These are phyloP conservation scores for Ormyrus thymus DNA, from an alignment of 2,888 invertebrate species.

Conservation along the genomic window DNA sequence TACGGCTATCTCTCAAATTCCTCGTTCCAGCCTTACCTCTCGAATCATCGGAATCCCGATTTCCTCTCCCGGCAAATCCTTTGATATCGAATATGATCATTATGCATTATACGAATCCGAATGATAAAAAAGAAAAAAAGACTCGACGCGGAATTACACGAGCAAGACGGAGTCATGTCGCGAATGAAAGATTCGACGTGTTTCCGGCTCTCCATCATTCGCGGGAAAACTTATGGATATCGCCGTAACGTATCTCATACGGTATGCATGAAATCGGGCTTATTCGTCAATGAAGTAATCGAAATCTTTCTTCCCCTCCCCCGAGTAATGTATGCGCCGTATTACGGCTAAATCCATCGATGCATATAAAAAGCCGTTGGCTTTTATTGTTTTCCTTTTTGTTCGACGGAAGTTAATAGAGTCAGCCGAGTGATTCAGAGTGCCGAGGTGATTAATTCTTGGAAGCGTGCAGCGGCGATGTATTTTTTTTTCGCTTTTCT, in stretches of 20 bases:
- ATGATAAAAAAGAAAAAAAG: conserved; percentile 5
- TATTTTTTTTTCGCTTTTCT: too few species aligned
- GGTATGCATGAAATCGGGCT: conserved; percentile 65
- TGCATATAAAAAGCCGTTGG: too few species aligned
- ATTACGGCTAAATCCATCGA: too few species aligned
- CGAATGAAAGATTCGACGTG: conserved; percentile 42
- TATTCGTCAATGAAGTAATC: conserved; percentile 63
- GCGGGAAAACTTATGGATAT: conserved; percentile 13
- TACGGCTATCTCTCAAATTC: conserved; percentile 10
- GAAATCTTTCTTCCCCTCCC: conserved; percentile 16
- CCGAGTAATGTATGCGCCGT: conserved; percentile 7
- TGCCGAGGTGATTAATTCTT: neutral
- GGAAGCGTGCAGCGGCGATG: neutral
- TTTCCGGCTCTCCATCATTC: neutral
- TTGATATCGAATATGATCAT: conserved; percentile 51
- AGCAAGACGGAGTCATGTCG: conserved; percentile 23
- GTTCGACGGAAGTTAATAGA: too few species aligned
- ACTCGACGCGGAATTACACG: conserved; percentile 30
- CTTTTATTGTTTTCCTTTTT: too few species aligned
- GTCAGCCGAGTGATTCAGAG: too few species aligned
- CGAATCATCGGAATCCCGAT: neutral
- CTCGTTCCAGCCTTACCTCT: neutral
- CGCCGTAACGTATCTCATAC: conserved; percentile 58
- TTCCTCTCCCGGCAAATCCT: conserved; percentile 17
- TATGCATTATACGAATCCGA: conserved; percentile 51